A percentile compares a stretch with the other conserved stretches of the same genome.
phyloP scores from a whole-genome alignment of 2,113 vertebrate genomes.

The Syngnathus scovelli region DNA sequence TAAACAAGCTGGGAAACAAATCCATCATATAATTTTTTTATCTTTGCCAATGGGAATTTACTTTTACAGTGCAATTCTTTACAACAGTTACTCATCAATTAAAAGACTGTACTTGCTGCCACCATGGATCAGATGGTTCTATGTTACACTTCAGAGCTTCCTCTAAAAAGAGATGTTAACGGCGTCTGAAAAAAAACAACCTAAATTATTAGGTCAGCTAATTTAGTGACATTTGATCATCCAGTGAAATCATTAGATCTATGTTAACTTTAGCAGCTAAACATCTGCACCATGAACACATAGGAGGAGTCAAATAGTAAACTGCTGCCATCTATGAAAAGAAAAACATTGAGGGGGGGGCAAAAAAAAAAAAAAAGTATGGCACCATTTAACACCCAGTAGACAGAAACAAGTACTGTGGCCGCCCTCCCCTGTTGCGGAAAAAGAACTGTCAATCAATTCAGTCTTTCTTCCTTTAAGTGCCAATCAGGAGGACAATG shows the following conservation, averaged over 20 bases:
- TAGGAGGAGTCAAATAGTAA: slow-evolving; percentile 60
- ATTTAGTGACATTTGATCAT: slow-evolving; percentile 44
- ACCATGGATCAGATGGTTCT: slow-evolving; percentile 65
- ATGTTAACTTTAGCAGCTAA: slow-evolving; percentile 58
- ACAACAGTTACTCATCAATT: slow-evolving; percentile 70
- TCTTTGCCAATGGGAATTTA: slow-evolving; percentile 74
- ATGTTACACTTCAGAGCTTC: slow-evolving; percentile 68
- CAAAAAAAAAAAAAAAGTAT: slow-evolving; percentile 48
- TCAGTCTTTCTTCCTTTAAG: slow-evolving; percentile 31
- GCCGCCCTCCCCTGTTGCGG: slow-evolving; percentile 24
- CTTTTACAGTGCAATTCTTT: slow-evolving; percentile 78
- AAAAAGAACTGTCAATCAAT: slow-evolving; percentile 25
- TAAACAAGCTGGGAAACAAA: slow-evolving; percentile 8
- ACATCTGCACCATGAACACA: slow-evolving; percentile 61
- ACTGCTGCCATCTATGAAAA: slow-evolving; percentile 51
- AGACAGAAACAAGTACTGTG: slow-evolving; percentile 52
- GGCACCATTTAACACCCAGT: slow-evolving; percentile 70
- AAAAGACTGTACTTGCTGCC: slow-evolving; percentile 71
- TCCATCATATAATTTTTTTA: slow-evolving; percentile 69
- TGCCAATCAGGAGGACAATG: slow-evolving; percentile 37
- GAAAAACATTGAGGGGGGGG: slow-evolving; percentile 38
- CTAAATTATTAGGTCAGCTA: slow-evolving; percentile 49
- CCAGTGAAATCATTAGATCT: slow-evolving; percentile 31
- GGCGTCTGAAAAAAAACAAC: slow-evolving; percentile 44
- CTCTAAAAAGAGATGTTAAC: slow-evolving; percentile 40